phyloP scores from a whole-genome alignment of 2,113 vertebrate genomes.

The Perca fluviatilis region DNA sequence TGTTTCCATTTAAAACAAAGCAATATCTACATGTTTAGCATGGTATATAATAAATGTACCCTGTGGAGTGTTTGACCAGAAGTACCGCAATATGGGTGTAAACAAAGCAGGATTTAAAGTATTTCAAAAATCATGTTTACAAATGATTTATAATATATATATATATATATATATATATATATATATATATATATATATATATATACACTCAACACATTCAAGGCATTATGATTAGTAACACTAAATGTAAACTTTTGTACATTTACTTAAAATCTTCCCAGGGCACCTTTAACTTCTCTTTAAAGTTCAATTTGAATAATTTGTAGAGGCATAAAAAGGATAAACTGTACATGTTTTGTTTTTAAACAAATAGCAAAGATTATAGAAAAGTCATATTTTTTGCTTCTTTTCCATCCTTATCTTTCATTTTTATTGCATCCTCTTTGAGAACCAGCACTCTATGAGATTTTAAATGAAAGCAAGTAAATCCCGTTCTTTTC shows the following conservation, averaged over 20 bases:
- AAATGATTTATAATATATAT: background rate
- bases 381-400: background rate
- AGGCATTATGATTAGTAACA: background rate
- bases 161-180: too few species aligned
- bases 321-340: background rate
- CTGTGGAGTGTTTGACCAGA: background rate
- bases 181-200: too few species aligned
- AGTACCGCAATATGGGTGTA: background rate
- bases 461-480: background rate
- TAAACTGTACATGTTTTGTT: background rate
- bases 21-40: background rate
- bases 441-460: background rate
- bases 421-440: background rate
- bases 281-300: background rate
- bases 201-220: too few species aligned
- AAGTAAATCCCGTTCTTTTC: background rate
- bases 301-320: background rate
- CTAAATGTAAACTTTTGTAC: background rate
- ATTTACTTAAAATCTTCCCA: background rate
- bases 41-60: background rate
- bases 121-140: background rate
- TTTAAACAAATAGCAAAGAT: background rate
- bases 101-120: background rate
- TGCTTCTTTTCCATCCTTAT: background rate
- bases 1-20: background rate